phyloP scores from a whole-genome alignment of 2,797 vertebrate species.

The Ptychobarbus kaznakovi region DNA sequence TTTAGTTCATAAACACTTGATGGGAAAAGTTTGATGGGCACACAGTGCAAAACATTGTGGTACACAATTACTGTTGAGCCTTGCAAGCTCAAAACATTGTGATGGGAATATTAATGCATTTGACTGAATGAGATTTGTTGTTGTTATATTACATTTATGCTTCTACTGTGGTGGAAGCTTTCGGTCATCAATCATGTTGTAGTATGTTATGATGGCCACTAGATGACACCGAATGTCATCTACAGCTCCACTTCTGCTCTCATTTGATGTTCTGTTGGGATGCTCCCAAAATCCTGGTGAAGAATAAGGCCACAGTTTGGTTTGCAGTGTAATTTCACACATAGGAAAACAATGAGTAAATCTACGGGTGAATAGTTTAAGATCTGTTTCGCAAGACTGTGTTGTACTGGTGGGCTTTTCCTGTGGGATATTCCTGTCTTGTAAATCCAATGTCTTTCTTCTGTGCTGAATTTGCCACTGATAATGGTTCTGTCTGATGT shows the following conservation, averaged over 20 bases:
- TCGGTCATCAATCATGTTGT: slow-evolving; percentile 19
- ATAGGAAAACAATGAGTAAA: slow-evolving; percentile 6
- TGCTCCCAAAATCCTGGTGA: neutral
- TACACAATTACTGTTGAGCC: neutral
- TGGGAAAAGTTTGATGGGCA: neutral
- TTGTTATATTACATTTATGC: neutral
- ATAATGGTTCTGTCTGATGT: neutral
- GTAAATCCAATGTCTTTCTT: neutral
- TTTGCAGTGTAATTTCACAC: slow-evolving; percentile 21
- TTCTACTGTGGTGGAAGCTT: neutral
- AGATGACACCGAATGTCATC: slow-evolving; percentile 43
- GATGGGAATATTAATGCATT: neutral
- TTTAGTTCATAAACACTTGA: neutral
- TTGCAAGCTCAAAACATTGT: neutral
- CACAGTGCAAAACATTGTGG: neutral
- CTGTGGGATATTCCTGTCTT: slow-evolving; percentile 5
- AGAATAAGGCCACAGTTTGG: slow-evolving; percentile 31
- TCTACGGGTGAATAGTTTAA: slow-evolving; percentile 40
- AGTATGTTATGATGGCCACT: slow-evolving; percentile 34
- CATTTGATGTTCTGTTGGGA: slow-evolving; percentile 13
- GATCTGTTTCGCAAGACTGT: neutral
- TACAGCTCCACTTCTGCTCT: neutral
- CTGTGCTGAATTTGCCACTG: neutral
- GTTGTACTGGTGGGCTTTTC: neutral
- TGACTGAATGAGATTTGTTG: neutral